Base-by-base conservation (phyloP, 2,797 vertebrate species). In the Artibeus lituratus region DNA sequence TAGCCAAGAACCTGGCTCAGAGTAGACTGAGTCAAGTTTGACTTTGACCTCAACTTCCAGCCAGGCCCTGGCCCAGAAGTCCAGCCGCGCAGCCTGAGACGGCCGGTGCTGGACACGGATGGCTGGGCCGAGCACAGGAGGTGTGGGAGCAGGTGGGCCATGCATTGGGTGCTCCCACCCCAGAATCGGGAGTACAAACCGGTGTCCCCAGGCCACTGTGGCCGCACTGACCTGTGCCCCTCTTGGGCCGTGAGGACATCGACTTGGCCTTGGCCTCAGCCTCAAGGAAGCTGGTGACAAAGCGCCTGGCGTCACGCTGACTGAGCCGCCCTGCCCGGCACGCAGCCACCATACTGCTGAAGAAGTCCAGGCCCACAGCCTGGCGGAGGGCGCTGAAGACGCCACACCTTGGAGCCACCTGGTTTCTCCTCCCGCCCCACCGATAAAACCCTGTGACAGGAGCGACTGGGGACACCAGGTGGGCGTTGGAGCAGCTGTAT, bases 331-430 rank as follows among this genome's bases (percentile, higher is more conserved):
- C 95, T 42, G 57, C 95, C 57, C 90, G 2, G n/a, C 24, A 97
- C 0, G 72, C 0, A 1, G 97, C 95, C 0, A 24, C 53, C 3
- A 95, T 9, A 22, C 95, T 98, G 53, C 89, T 70, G 92, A 96
- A 42, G 29, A 98, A 98, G 77, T 73, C 97, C 82, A 95, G 97
- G 96, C 90, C 93, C 0, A 26, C 84, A 10, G 96, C 98, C 98
- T 98, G 98, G 72, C 73, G 0, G 47, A 15, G 32, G 7, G 26
- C 9, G 47, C 67, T 72, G 35, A 8, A 29, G 26, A 11, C 19
- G 8, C 42, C 16, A 3, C 12, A 10, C 44, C 65, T 6, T 18
- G 85, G 65, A 80, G 4, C 9, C 47, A 1, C 37, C 1, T 0
- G 0, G 65, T 1, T 9, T 39, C 37, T 35, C 19, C n/a, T 42